Conservation (phyloP, 2,113 vertebrate genomes). For the Quiscalus mexicanus region DNA sequence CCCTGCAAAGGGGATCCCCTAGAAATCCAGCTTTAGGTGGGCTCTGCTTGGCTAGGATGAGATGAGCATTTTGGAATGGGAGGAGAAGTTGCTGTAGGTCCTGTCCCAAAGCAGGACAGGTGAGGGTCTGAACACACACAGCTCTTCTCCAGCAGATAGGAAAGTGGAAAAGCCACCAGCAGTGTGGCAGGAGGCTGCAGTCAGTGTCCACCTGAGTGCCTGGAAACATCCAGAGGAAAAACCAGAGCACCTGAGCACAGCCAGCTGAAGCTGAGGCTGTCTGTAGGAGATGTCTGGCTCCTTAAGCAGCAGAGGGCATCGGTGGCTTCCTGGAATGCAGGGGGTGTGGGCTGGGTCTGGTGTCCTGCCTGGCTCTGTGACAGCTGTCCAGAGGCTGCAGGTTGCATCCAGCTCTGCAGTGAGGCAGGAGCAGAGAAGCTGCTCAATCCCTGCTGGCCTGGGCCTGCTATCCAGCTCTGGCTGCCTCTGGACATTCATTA, state of each 20-base stretch:
- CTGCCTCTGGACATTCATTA: conserved; percentile 15
- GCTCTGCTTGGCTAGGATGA: neutral
- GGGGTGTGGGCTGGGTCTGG: neutral
- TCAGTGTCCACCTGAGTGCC: neutral
- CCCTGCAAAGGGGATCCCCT: neutral
- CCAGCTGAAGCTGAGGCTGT: neutral
- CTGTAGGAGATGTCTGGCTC: neutral
- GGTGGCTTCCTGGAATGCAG: neutral
- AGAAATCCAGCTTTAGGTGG: neutral
- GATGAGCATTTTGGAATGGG: neutral
- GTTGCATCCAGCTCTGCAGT: neutral
- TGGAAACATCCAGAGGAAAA: neutral
- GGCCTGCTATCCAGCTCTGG: neutral
- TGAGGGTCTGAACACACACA: neutral
- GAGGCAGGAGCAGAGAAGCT: neutral
- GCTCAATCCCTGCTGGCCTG: neutral
- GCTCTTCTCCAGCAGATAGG: neutral
- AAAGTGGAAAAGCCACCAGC: neutral
- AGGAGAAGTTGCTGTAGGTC: neutral
- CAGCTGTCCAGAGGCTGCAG: neutral
- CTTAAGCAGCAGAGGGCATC: neutral
- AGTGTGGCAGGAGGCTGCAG: neutral
- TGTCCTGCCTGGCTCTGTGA: neutral
- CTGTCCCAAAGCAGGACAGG: neutral
- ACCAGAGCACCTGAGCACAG: neutral